Base-by-base conservation (phyloP, 2,888 invertebrate species). In the Baccha elongata region DNA sequence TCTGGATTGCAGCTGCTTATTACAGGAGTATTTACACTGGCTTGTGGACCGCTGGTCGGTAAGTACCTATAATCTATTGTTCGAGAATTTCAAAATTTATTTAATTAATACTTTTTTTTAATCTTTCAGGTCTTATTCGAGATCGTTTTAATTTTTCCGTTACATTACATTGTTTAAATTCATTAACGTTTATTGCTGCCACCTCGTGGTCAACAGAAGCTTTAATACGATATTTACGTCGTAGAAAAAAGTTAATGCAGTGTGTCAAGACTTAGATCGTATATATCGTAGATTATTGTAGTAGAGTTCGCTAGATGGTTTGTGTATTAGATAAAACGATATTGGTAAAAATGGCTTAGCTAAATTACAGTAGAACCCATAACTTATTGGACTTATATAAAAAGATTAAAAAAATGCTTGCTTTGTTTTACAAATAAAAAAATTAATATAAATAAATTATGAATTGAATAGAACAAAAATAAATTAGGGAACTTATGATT, bases 31-130 rank as follows among this genome's bases (percentile, higher is more conserved):
- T 92, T 93, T 10, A 94, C 93, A 72, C 88, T 94, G 3, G 80
- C 91, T 0, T 87, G 94, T 21, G 95, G 94, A 50, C 95, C 95
- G 26, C 87, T 94, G 85, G 93, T 95, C 29, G 95, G 94, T 94
- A 88, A 91, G 91, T 87, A n/a, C n/a, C n/a, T n/a, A n/a, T n/a
- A n/a, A n/a, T n/a, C n/a, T n/a, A 50, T 40, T 11, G 8, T 3
- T 40, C 17, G 19, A 6, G 26, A 37, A 4, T 4, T 26, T 1
- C 2, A 29, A 21, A 29, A n/a, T 8, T 29, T 1, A 58, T n/a
- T 29, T 44, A 29, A 26, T 40, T 67, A 17, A 17, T 5, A 26
- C 37, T 64, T 13, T 17, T 50, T 72, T 88, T 88, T 4, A 87
- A 94, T 58, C 69, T 89, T 89, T 2, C 87, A 94, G 94, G 95